These are phyloP conservation scores for Drosophila dives DNA, from an alignment of 2,888 invertebrate genomes.

Conservation along the genomic window DNA sequence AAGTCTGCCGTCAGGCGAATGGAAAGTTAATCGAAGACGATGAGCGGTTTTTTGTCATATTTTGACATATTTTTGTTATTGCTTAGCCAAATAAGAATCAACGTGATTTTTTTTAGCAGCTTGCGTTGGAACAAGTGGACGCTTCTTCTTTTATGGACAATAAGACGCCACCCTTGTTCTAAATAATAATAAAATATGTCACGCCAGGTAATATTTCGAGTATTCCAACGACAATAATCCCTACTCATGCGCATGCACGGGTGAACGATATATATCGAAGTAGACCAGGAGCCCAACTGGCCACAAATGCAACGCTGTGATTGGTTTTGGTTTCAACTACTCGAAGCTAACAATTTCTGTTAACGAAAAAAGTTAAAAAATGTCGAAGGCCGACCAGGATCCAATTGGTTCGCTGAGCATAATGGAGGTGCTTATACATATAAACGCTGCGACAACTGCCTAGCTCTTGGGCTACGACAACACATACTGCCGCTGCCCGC, in stretches of 20 bases:
- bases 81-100: not conserved
- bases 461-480: not conserved
- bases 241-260: not conserved
- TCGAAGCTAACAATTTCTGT: conserved; percentile 53
- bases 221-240: no score
- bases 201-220: no score
- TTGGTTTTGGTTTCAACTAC: conserved; percentile 57
- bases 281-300: conserved; percentile 11
- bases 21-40: not conserved
- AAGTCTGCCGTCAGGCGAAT: not conserved
- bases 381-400: conserved; percentile 90
- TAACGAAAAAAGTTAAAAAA: conserved; percentile 74
- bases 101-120: not conserved
- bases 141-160: not conserved
- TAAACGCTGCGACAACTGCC: not conserved
- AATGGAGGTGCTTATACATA: conserved; percentile 91
- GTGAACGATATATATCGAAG: conserved; percentile 36
- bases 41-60: not conserved
- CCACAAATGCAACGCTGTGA: conserved; percentile 55
- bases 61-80: not conserved
- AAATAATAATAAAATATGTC: no score
- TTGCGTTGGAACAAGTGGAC: not conserved
- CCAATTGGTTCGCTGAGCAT: conserved; percentile 92
- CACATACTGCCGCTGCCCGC: not conserved
- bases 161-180: not conserved